Base-by-base conservation (phyloP, 2,888 invertebrate species). In the Melinaea menophilus region DNA sequence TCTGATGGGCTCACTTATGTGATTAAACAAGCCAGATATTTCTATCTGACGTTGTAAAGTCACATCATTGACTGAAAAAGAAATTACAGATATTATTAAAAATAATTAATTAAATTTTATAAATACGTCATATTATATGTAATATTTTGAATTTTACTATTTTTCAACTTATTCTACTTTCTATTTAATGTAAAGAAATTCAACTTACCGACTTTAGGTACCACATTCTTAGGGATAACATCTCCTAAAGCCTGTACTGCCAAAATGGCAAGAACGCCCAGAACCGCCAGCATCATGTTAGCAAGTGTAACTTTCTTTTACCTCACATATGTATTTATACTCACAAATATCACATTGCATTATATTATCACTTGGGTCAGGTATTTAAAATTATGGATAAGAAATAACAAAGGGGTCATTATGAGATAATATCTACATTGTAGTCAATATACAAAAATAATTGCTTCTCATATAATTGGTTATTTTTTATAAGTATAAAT, bases 1-100 rank as follows among this genome's bases (percentile, higher is more conserved):
- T 61, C 91, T 87, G 68, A 92, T 87, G 0, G 92, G 92, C 78
- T 95, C 94, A 69, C 93, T 92, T 4, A 91, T 78, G 66, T 92
- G 91, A 76, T 84, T 89, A 71, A 83, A 91, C 31, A 92, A 79
- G 9, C 77, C 69, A 66, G 88, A 77, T 54, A 92, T 75, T 47
- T 85, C 85, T 68, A 86, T 79, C 74, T 92, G 92, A 41, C 79
- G 84, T 65, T 80, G 73, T 56, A 91, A 76, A 61, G 80, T 81
- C 7, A 73, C 88, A 71, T 90, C 88, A 72, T 93, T 92, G 63
- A 92, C 94, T 93, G 79, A 51, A 61, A 56, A 22, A 59, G 56
- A 56, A 37, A 37, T 37, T 37, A 37, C 7, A 22, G 22, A 22
- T 22, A 22, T 22, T 22, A 22, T 22, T 22, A 22, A 22, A 22